Evolutionary conservation across 2,113 vertebrate species (phyloP).

Genomic region (Scytalopus superciliaris): DNA sequence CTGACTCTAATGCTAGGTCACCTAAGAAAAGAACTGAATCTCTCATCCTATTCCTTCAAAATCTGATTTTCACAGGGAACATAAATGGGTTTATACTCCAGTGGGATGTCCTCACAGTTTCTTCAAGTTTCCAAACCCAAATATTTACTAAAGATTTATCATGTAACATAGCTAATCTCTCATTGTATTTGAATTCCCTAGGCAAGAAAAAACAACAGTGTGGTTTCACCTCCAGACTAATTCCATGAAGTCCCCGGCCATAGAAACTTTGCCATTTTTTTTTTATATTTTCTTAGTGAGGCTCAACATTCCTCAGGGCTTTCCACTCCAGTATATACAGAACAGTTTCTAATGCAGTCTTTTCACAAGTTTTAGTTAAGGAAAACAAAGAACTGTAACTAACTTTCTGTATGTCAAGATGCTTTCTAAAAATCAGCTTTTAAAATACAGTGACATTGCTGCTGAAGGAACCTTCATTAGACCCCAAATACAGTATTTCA

Average conservation of each 20-base stretch:
- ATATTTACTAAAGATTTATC: not conserved
- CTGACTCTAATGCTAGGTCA: not conserved
- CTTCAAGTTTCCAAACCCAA: not conserved
- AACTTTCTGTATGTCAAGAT: not conserved
- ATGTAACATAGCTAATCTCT: not conserved
- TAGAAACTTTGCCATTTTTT: not conserved
- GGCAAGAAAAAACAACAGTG: not conserved
- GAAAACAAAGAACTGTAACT: not conserved
- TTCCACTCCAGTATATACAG: not conserved
- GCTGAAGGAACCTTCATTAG: not conserved
- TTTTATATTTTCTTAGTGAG: not conserved
- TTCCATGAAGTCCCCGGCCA: not conserved
- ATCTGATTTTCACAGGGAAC: not conserved
- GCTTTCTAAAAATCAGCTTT: not conserved
- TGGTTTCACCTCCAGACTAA: not conserved
- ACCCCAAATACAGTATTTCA: not conserved
- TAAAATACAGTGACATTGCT: not conserved
- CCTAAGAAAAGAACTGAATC: not conserved
- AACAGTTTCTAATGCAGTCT: not conserved
- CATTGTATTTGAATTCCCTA: not conserved
- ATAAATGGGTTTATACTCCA: not conserved
- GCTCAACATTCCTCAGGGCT: not conserved
- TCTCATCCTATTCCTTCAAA: not conserved
- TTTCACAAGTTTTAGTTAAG: not conserved
- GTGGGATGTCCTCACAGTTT: not conserved